A percentile compares a stretch with the other conserved stretches of the same genome.
phyloP scores from a whole-genome alignment of 1,140 invertebrate genomes.

The Euura lappo region DNA sequence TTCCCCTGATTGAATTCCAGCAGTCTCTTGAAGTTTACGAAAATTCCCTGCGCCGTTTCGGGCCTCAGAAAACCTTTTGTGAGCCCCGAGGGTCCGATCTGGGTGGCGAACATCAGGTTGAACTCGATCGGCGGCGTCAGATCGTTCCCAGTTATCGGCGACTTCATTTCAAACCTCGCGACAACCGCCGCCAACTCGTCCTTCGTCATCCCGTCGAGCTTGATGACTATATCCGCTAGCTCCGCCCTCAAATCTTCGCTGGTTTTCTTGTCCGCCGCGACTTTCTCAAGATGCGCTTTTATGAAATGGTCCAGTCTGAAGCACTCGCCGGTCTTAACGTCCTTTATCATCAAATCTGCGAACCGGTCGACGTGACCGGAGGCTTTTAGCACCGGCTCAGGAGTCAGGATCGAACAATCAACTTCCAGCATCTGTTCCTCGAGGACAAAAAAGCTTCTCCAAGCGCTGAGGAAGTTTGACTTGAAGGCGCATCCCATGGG shows the following conservation, averaged over 20 bases:
- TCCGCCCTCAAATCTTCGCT: slow-evolving; percentile 73
- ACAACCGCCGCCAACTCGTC: slow-evolving; percentile 87
- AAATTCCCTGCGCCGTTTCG: slow-evolving; percentile 99
- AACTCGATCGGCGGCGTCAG: slow-evolving; percentile 95
- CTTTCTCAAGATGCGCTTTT: slow-evolving; percentile 92
- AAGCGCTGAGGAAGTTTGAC: slow-evolving; percentile 90
- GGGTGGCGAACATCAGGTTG: slow-evolving; percentile 98
- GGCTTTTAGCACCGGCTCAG: slow-evolving; percentile 94
- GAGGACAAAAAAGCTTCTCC: slow-evolving; percentile 96
- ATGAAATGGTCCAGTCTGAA: slow-evolving; percentile 98
- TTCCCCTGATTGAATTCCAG: slow-evolving; percentile 97
- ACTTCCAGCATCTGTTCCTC: slow-evolving; percentile 99
- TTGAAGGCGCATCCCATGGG: slow-evolving; percentile 99
- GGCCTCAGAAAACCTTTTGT: slow-evolving; percentile 94
- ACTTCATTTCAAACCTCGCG: slow-evolving; percentile 90
- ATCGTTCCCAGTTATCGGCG: slow-evolving; percentile 93
- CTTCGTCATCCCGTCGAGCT: slow-evolving; percentile 87
- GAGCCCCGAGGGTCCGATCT: slow-evolving; percentile 94
- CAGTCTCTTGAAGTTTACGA: slow-evolving; percentile 97
- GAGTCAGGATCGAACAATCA: slow-evolving; percentile 96
- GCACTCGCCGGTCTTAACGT: slow-evolving; percentile 94
- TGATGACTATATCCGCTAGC: slow-evolving; percentile 82
- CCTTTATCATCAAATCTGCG: slow-evolving; percentile 99
- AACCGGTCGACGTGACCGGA: slow-evolving; percentile 99
- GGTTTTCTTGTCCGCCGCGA: slow-evolving; percentile 85